A percentile compares a stretch with the other conserved stretches of the same genome.
Evolutionary conservation across 2,113 vertebrate genomes (phyloP).

Genomic region (Danionella cerebrum): DNA sequence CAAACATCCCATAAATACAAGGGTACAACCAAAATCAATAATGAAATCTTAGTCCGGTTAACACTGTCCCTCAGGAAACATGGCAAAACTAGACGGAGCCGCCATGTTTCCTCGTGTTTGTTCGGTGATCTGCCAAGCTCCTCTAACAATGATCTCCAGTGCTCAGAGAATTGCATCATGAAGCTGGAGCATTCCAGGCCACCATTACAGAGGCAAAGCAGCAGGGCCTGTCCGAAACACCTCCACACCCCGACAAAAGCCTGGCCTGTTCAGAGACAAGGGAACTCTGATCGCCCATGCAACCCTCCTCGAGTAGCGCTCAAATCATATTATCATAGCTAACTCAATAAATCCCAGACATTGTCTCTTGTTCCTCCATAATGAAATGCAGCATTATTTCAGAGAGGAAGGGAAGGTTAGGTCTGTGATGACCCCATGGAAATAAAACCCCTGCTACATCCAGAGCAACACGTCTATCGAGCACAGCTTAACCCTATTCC

Average conservation of each 20-base stretch:
- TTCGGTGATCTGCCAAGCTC: conserved; percentile 39
- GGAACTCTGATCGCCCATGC: conserved; percentile 52
- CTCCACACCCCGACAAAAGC: conserved; percentile 60
- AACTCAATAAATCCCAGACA: conserved; percentile 57
- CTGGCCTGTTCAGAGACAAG: conserved; percentile 61
- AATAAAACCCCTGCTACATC: not conserved
- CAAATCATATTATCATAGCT: conserved; percentile 63
- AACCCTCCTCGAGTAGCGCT: conserved; percentile 41
- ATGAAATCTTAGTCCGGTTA: too few relatives aligned
- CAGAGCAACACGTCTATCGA: not conserved
- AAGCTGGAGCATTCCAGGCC: conserved; percentile 60
- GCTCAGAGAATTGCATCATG: conserved; percentile 53
- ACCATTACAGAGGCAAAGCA: conserved; percentile 61
- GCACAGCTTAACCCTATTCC: too few relatives aligned
- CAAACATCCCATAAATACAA: too few relatives aligned
- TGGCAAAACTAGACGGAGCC: too few relatives aligned
- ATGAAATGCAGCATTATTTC: conserved; percentile 42
- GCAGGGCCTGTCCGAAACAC: conserved; percentile 65
- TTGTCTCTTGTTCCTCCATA: conserved; percentile 48
- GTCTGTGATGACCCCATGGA: not conserved
- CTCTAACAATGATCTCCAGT: conserved; percentile 63
- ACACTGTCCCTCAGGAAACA: too few relatives aligned
- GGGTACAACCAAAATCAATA: too few relatives aligned
- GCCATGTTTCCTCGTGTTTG: too few relatives aligned
- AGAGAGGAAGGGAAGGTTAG: not conserved